A percentile compares a stretch with the other conserved stretches of the same genome.
phyloP scores from a whole-genome alignment of 2,797 vertebrate species.

The Nothura maculosa region DNA sequence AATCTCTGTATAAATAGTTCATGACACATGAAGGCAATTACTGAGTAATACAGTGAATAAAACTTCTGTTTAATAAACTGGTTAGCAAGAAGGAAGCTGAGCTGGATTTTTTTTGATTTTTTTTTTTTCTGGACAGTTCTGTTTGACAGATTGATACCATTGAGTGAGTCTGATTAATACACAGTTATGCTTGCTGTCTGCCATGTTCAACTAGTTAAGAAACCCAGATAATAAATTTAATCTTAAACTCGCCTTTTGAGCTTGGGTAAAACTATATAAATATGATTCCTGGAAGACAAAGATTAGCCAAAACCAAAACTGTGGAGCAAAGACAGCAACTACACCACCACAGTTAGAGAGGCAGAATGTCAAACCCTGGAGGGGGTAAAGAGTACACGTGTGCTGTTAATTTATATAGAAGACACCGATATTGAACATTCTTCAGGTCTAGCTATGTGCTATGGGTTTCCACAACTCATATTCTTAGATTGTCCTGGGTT shows the following conservation, averaged over 20 bases:
- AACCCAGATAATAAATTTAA: not conserved
- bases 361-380: not conserved
- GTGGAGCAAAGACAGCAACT: not conserved
- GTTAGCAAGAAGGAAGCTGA: not conserved
- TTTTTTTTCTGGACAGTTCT: not conserved
- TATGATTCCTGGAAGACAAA: not conserved
- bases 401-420: not conserved
- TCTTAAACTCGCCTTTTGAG: not conserved
- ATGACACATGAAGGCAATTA: rapidly evolving
- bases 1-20: not conserved
- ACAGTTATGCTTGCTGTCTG: not conserved
- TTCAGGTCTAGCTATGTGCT: not conserved
- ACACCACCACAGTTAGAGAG: rapidly evolving
- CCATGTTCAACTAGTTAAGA: not conserved
- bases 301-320: not conserved
- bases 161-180: not conserved
- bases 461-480: not conserved
- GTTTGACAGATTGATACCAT: not conserved
- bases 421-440: rapidly evolving
- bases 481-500: not conserved
- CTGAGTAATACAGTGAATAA: not conserved
- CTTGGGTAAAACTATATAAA: not conserved
- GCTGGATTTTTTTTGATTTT: too few species aligned
- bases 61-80: not conserved
- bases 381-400: not conserved